These are phyloP conservation scores for Boloria selene DNA, from an alignment of 2,888 invertebrate genomes.

Conservation along the genomic window DNA sequence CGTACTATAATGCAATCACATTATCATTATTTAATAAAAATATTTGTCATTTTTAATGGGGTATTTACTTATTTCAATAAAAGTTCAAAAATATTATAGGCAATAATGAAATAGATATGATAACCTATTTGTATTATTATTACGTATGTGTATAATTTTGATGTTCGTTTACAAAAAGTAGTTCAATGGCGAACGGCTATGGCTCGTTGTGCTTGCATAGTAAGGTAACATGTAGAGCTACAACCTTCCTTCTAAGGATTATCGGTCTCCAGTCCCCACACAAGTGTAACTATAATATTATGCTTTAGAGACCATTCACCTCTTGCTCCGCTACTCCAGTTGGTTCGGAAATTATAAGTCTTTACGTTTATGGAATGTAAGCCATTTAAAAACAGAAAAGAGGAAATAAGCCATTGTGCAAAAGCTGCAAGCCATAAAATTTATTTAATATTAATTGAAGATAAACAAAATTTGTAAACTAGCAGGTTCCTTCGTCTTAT, in stretches of 20 bases:
- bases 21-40: too few relatives aligned
- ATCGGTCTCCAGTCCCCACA: constrained; percentile 41
- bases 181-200: constrained; percentile 40
- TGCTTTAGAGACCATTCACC: constrained; percentile 71
- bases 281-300: constrained; percentile 45
- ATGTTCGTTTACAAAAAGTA: constrained; percentile 46
- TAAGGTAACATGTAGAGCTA: constrained; percentile 45
- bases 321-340: constrained; percentile 54
- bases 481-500: too few relatives aligned
- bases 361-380: constrained; percentile 28
- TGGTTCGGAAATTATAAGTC: constrained; percentile 37
- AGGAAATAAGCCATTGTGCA: not conserved
- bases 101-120: too few relatives aligned
- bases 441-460: too few relatives aligned
- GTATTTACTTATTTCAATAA: too few relatives aligned
- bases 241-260: constrained; percentile 72
- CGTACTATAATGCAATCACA: too few relatives aligned
- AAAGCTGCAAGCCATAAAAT: too few relatives aligned
- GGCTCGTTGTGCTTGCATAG: constrained; percentile 36
- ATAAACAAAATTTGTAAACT: too few relatives aligned
- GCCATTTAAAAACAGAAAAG: constrained; percentile 38
- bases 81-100: too few relatives aligned
- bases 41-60: too few relatives aligned
- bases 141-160: not conserved
- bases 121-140: not conserved